phyloP scores from a whole-genome alignment of 2,113 vertebrate genomes.

The Narcine bancroftii region DNA sequence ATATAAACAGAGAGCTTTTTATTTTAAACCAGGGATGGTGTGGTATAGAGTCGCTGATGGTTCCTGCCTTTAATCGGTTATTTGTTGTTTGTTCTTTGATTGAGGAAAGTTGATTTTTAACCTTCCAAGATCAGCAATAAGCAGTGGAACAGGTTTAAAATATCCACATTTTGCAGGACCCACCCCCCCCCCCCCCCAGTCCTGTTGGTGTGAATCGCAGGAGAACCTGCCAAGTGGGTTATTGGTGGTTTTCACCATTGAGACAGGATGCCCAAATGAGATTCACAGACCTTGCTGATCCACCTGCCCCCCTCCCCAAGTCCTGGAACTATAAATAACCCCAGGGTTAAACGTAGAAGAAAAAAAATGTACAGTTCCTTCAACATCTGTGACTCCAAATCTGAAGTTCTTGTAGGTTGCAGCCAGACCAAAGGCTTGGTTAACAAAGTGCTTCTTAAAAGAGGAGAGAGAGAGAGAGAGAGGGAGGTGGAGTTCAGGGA shows the following conservation, averaged over 20 bases:
- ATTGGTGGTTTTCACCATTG: too few relatives aligned
- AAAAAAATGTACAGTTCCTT: neutral
- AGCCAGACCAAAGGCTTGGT: too few relatives aligned
- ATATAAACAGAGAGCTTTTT: slow-evolving; percentile 1
- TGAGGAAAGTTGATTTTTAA: neutral
- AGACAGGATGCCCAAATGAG: neutral
- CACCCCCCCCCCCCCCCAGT: too few relatives aligned
- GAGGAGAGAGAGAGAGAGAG: too few relatives aligned
- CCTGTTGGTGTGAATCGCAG: neutral
- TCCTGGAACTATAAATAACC: neutral
- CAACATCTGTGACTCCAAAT: too few relatives aligned
- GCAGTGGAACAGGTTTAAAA: slow-evolving; percentile 1
- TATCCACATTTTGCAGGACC: neutral
- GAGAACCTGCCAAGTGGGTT: neutral
- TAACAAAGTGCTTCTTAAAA: too few relatives aligned
- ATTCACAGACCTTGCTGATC: neutral
- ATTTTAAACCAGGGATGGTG: neutral
- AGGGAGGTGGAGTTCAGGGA: too few relatives aligned
- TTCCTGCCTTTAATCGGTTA: neutral
- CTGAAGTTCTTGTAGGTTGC: too few relatives aligned
- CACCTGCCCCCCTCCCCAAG: neutral
- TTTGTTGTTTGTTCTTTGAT: neutral
- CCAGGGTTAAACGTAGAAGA: neutral
- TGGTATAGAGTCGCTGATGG: neutral
- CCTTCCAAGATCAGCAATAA: neutral